Evolutionary conservation across 2,113 vertebrate species (phyloP), one percentile per base, ranked within the genome.

Genomic region (Dasyurus viverrinus): DNA sequence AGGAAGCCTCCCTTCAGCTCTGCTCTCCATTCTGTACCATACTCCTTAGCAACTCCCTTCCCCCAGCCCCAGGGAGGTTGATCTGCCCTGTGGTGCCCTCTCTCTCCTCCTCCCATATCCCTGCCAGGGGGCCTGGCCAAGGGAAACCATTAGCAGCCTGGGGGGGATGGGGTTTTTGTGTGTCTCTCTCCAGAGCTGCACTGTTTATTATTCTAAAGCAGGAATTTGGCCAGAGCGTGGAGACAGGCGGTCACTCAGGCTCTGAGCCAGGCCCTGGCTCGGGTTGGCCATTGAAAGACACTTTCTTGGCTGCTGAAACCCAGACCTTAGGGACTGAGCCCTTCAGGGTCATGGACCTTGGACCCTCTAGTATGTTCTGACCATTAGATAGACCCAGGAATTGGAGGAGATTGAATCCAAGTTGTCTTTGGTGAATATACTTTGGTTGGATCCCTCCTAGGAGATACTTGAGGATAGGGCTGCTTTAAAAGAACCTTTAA

Each of bases 151-250:
- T 96, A 97, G 96, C 53, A 94, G 96, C 96, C 93, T 2, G 24
- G 94, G 96, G 96, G 97, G 98, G 98, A 97, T 96, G 97, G 95
- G 95, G 36, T 96, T 94, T 92, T 96, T 53, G 92, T 90, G 95
- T 53, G 54, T 98, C 97, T 94, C 97, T 94, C 95, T 92, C 97
- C 42, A 93, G 89, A 96, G 97, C 97, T 89, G 89, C 95, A 91
- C 94, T 98, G 98, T 98, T 99, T 99, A 98, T 99, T 99, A 98
- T 99, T 99, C 97, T 98, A 98, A 97, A 97, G 96, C 96, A 98
- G 97, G 98, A 98, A 99, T 99, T 98, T 97, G 96, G 97, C 98
- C 94, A 93, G 95, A 96, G 97, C 98, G 97, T 92, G 97, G 96
- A 98, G 97, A 97, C 46, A n/a, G 96, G 98, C 97, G 98, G 98